A percentile compares a stretch with the other conserved stretches of the same genome.
These are phyloP conservation scores for Epizoanthus rinbou DNA, from an alignment of 92 coral and sea anemone species.

Conservation along the genomic window DNA sequence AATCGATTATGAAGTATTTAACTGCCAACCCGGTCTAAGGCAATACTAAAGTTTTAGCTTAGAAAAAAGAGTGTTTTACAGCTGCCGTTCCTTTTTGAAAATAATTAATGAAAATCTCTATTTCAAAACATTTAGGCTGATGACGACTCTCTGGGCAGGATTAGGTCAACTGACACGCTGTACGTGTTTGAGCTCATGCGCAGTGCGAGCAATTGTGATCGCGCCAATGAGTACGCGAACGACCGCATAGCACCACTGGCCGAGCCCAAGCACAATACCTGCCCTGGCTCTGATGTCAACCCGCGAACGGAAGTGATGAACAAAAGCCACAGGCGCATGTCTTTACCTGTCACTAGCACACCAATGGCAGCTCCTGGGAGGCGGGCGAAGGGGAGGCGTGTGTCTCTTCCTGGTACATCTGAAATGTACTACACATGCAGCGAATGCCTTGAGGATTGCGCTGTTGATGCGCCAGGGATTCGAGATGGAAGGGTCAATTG, in stretches of 20 bases:
- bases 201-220: background rate
- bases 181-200: constrained; percentile 33
- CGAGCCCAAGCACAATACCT: background rate
- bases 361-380: constrained; percentile 42
- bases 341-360: constrained; percentile 56
- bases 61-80: too few species aligned
- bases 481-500: background rate
- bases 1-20: too few species aligned
- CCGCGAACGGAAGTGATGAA: background rate
- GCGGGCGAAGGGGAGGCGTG: constrained; percentile 38
- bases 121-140: background rate
- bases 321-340: constrained; percentile 20
- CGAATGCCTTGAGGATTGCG: constrained; percentile 51
- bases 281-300: background rate
- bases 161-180: constrained; percentile 18
- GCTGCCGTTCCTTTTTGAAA: too few species aligned
- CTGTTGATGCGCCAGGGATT: constrained; percentile 31
- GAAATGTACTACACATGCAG: constrained; percentile 61
- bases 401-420: constrained; percentile 59
- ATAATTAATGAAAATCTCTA: background rate
- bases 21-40: too few species aligned
- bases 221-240: background rate
- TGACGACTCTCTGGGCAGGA: background rate
- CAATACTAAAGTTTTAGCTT: too few species aligned
- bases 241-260: background rate